Percentiles rank a stretch among this genome's conserved stretches.
phyloP scores from a whole-genome alignment of 2,888 invertebrate genomes.

The Nebria brevicollis region DNA sequence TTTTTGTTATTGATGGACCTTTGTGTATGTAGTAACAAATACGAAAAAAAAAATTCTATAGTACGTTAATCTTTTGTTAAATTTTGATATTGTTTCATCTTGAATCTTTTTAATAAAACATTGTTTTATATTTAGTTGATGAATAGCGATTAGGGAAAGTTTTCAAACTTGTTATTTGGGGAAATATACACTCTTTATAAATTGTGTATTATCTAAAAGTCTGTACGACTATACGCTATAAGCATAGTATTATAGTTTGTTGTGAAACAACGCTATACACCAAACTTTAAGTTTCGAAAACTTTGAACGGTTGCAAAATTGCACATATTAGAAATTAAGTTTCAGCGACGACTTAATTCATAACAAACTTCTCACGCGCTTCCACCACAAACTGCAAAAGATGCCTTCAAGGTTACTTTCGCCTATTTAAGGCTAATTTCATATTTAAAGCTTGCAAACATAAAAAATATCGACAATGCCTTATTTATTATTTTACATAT shows the following conservation, averaged over 20 bases:
- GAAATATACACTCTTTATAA: slow-evolving; percentile 37
- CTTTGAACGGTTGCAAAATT: slow-evolving; percentile 33
- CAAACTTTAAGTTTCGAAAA: slow-evolving; percentile 29
- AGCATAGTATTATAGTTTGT: slow-evolving; percentile 6
- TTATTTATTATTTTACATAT: no score
- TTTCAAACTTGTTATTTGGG: slow-evolving; percentile 39
- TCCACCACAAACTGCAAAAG: not conserved
- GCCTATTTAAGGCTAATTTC: no score
- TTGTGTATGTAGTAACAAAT: no score
- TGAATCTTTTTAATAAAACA: slow-evolving; percentile 39
- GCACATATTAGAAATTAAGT: slow-evolving; percentile 39
- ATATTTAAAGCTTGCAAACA: no score
- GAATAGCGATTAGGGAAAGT: slow-evolving; percentile 31
- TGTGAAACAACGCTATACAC: not conserved
- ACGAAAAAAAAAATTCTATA: not conserved
- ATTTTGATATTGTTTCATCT: slow-evolving; percentile 31
- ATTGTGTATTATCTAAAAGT: slow-evolving; percentile 37
- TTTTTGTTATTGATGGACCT: no score
- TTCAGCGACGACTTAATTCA: slow-evolving; percentile 37
- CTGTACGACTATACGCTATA: slow-evolving; percentile 3
- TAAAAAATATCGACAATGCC: no score
- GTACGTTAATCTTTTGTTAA: slow-evolving; percentile 1
- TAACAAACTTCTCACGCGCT: slow-evolving; percentile 29
- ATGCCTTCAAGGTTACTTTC: no score
- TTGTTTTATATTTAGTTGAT: slow-evolving; percentile 22